Evolutionary conservation across 2,113 vertebrate species (phyloP), one percentile per base, ranked within the genome.

Genomic region (Zeus faber): DNA sequence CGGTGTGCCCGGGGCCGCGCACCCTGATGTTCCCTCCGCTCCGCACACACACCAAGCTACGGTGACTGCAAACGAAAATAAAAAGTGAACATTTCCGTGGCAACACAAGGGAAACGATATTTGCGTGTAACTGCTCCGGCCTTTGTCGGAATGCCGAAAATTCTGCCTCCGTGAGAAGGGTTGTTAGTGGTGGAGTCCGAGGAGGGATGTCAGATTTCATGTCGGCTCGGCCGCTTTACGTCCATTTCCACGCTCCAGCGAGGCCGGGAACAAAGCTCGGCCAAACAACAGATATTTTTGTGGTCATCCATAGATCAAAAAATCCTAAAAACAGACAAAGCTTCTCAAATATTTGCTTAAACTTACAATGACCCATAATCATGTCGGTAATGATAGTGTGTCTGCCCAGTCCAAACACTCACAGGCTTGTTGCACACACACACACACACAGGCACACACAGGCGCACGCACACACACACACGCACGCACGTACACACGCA

Each of bases 321-420:
- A 76, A 75, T 62, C 63, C 66, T 80, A 85, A 85, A 87, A 83
- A 74, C 69, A 80, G 84, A 84, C 65, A 61, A 80, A 81, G 67
- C 68, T 49, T 75, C 49, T 67, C 39, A 76, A 76, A 77, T 88
- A 88, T 88, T 88, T 89, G 76, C 63, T 77, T 81, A 81, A 87
- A 88, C 82, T 82, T 73, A 63, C 46, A 45, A 54, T 83, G 76
- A 76, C 81, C 84, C 77, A 77, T 86, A 87, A 89, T 86, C 81
- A 87, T 75, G 72, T 52, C 55, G 74, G 80, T 83, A 87, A 86
- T 83, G 72, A 82, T 72, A 76, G 72, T 53, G 50, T 80, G 54
- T 83, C 84, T 79, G 72, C 65, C 72, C 76, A 81, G 75, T 82
- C 74, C 71, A 84, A 81, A 79, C 74, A 72, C 63, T 35, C 67